These are phyloP conservation scores for Antheraea pernyi DNA, from an alignment of 1,140 invertebrate species.

Conservation along the genomic window DNA sequence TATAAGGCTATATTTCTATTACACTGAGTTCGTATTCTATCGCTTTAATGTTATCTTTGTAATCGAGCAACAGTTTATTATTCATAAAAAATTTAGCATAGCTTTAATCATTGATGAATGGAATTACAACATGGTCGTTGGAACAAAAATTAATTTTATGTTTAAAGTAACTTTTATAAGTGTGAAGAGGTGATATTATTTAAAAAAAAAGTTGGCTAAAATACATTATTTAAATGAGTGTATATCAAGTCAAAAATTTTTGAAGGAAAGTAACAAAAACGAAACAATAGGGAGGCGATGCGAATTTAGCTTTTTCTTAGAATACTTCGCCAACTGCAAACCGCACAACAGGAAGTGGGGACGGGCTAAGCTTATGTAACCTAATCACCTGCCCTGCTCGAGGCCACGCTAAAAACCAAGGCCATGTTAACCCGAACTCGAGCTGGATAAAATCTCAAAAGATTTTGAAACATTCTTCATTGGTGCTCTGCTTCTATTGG, in stretches of 20 bases:
- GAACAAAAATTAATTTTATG: no score
- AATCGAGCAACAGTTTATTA: slow-evolving; percentile 26
- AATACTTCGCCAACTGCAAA: slow-evolving; percentile 73
- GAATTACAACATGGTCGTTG: no score
- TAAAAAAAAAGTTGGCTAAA: no score
- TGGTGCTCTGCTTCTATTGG: no score
- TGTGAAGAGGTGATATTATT: no score
- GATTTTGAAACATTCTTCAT: no score
- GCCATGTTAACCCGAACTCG: slow-evolving; percentile 61
- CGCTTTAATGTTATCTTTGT: slow-evolving; percentile 33
- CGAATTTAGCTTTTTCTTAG: slow-evolving; percentile 73
- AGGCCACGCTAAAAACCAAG: slow-evolving; percentile 75
- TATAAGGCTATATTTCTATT: slow-evolving; percentile 59
- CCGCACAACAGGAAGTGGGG: slow-evolving; percentile 75
- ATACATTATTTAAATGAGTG: background rate
- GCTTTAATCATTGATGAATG: background rate
- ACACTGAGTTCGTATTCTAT: slow-evolving; percentile 46
- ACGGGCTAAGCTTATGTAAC: slow-evolving; percentile 77
- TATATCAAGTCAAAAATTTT: slow-evolving; percentile 37
- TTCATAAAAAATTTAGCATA: background rate
- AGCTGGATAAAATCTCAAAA: no score
- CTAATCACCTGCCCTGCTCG: slow-evolving; percentile 75
- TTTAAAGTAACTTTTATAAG: no score
- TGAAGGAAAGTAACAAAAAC: slow-evolving; percentile 53
- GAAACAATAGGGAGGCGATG: slow-evolving; percentile 62